phyloP scores from a whole-genome alignment of 2,113 vertebrate species.

The Prochilodus magdalenae region DNA sequence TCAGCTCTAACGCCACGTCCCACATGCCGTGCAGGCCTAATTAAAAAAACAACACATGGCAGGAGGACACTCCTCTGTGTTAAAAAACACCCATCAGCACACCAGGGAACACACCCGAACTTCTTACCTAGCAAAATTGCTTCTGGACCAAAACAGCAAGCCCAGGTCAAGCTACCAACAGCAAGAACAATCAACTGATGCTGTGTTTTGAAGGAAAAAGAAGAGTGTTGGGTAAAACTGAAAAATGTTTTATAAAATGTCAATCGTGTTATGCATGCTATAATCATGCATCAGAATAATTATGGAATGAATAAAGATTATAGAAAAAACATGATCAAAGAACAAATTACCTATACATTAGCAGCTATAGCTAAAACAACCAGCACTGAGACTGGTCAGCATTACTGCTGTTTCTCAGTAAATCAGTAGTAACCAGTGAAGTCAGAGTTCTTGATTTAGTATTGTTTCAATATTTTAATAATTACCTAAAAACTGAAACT shows the following conservation, averaged over 20 bases:
- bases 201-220: not conserved
- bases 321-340: not conserved
- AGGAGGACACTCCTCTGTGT: slow-evolving; percentile 75
- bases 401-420: not conserved
- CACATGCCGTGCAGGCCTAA: slow-evolving; percentile 75
- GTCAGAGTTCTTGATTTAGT: too few species aligned
- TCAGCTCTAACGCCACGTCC: slow-evolving; percentile 75
- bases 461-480: too few species aligned
- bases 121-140: slow-evolving; percentile 60
- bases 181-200: not conserved
- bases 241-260: too few species aligned
- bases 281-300: not conserved
- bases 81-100: slow-evolving; percentile 80
- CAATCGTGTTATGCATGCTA: too few species aligned
- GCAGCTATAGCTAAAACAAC: not conserved
- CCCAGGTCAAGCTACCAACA: slow-evolving; percentile 6
- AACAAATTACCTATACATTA: not conserved
- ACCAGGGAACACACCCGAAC: slow-evolving; percentile 70
- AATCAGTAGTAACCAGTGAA: too few species aligned
- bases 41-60: slow-evolving; percentile 85
- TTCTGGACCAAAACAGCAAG: slow-evolving; percentile 40
- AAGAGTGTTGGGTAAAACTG: not conserved
- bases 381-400: not conserved
- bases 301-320: not conserved
- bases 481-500: too few species aligned